Percentiles rank a stretch among this genome's conserved stretches.
Evolutionary conservation across 2,113 vertebrate species (phyloP).

Genomic region (Periophthalmus modestus): DNA sequence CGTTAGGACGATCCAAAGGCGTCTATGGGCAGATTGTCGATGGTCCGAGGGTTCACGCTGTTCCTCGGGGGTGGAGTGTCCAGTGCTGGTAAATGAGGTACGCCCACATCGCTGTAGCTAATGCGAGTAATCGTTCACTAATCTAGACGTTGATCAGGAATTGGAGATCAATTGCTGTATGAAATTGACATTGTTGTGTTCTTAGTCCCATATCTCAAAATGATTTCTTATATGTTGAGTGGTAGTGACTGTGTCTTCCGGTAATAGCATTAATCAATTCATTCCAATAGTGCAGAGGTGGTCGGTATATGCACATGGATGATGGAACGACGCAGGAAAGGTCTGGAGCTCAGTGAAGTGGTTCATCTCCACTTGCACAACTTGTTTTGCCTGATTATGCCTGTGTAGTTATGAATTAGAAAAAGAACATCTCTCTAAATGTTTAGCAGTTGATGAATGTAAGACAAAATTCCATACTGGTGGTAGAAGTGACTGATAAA

Average conservation of each 20-base stretch:
- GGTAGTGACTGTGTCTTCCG: background rate
- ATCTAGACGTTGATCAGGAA: background rate
- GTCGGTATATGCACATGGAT: no score
- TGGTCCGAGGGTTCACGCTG: background rate
- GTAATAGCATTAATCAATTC: background rate
- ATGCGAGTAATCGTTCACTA: background rate
- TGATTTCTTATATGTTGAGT: background rate
- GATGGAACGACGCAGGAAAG: no score
- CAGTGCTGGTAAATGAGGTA: background rate
- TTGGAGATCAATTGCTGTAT: background rate
- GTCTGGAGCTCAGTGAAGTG: no score
- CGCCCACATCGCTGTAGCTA: background rate
- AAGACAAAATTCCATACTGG: no score
- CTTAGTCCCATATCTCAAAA: background rate
- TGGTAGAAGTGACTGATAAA: no score
- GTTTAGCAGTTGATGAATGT: no score
- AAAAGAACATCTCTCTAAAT: no score
- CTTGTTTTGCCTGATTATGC: no score
- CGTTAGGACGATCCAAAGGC: conserved; percentile 2
- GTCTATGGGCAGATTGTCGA: conserved; percentile 9
- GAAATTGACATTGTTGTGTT: background rate
- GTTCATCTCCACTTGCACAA: no score
- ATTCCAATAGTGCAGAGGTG: background rate
- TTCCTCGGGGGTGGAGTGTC: background rate
- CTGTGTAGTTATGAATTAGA: no score